Base-by-base conservation (phyloP, 2,113 vertebrate genomes). In the Rhagologus leucostigma region DNA sequence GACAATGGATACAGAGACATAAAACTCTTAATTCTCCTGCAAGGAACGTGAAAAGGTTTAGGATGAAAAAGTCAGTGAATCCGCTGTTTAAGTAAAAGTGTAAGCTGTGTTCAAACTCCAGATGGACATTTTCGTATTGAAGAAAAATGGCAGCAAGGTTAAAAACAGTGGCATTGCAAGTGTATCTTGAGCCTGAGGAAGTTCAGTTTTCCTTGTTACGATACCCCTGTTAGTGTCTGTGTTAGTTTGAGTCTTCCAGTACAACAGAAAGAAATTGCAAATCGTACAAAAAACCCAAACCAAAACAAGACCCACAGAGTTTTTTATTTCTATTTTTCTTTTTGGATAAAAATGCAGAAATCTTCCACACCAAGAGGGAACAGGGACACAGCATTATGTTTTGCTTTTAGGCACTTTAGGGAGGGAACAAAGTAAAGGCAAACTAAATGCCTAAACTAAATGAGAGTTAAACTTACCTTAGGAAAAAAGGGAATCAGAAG, bases 401-500 rank as follows among this genome's bases (percentile, higher is more conserved):
- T 88, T 2, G 1, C 32, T 95, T 94, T 65, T 52, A 65, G 44
- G 44, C n/a, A 60, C 39, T 52, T 93, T 35, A 77, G 41, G 49
- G 84, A 91, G 65, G 33, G 26, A 88, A 93, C 65, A 92, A 90
- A 92, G 9, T 46, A 92, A 88, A 90, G 35, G 68, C 42, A 94
- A 92, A 86, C 76, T 42, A 69, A 88, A 73, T 0, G 3, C 44
- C 71, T 88, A 92, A 80, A 80, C 63, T 84, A 83, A 85, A 77
- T 67, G 71, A 74, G 88, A 93, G 79, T 80, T 93, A 90, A 90
- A 87, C 27, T 93, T 73, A 73, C 85, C 75, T 95, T 50, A 32
- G 71, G 89, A 89, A 80, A 86, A 95, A 92, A 32, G 50, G 14
- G 71, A 97, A 86, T 65, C 88, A 55, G 85, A 83, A 96, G 37